Conservation (phyloP, 2,797 vertebrate genomes). For the Etheostoma nigrum region DNA sequence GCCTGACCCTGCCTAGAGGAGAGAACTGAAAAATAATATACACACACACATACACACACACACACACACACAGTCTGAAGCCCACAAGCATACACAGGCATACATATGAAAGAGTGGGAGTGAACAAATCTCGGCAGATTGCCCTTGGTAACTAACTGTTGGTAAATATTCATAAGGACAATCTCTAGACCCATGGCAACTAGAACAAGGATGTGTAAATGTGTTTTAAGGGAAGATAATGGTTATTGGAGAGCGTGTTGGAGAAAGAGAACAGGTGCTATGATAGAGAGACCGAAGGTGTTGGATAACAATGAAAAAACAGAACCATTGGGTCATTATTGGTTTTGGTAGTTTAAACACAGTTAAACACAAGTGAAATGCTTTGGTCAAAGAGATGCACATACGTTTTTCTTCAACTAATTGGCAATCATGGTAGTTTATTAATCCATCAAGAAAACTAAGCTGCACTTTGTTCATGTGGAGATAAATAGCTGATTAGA, state of each 20-base stretch:
- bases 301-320: constrained; percentile 25
- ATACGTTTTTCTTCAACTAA: constrained; percentile 13
- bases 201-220: constrained; percentile 44
- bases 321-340: constrained; percentile 14
- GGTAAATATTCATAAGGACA: constrained; percentile 76
- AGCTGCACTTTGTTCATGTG: not conserved
- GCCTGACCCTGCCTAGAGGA: constrained; percentile 57
- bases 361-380: not conserved
- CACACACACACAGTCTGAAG: constrained; percentile 3
- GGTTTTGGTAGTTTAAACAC: constrained; percentile 20
- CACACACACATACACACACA: not conserved
- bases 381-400: constrained; percentile 14
- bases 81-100: constrained; percentile 39
- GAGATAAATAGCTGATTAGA: constrained; percentile 35
- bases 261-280: constrained; percentile 50
- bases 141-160: constrained; percentile 52
- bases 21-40: constrained; percentile 30
- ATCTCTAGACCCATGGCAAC: constrained; percentile 41
- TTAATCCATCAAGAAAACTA: constrained; percentile 16
- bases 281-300: constrained; percentile 24
- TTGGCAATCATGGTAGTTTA: constrained; percentile 12
- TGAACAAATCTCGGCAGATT: constrained; percentile 58
- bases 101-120: constrained; percentile 49
- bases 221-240: constrained; percentile 44
- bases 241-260: constrained; percentile 38